Evolutionary conservation across 1,140 invertebrate genomes (phyloP).

Genomic region (Macrocentrus cingulum): DNA sequence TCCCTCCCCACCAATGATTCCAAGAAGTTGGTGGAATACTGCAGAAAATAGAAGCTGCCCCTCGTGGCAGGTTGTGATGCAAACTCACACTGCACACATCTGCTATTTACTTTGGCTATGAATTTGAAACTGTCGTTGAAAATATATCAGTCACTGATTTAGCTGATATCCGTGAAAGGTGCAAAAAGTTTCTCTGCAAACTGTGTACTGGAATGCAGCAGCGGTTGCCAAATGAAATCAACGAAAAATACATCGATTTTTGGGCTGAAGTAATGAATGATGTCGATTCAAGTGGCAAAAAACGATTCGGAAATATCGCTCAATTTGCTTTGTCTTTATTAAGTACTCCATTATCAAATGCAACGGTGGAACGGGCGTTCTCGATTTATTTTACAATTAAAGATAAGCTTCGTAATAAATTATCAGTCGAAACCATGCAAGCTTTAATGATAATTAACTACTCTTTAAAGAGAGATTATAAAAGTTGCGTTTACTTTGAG

Average conservation of each 20-base stretch:
- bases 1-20: no score
- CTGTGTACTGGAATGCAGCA: constrained; percentile 37
- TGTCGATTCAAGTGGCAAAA: constrained; percentile 28
- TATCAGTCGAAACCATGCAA: constrained; percentile 25
- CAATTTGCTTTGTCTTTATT: constrained; percentile 28
- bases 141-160: constrained; percentile 25
- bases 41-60: no score
- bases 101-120: constrained; percentile 33
- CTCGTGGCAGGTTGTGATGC: no score
- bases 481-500: constrained; percentile 1
- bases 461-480: constrained; percentile 3
- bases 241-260: constrained; percentile 18
- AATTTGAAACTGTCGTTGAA: constrained; percentile 19
- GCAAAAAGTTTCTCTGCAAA: constrained; percentile 37
- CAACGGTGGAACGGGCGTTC: constrained; percentile 33
- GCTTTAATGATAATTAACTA: constrained; percentile 15
- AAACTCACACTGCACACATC: constrained; percentile 37
- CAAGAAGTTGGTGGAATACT: no score
- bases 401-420: constrained; percentile 34
- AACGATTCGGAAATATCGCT: constrained; percentile 27
- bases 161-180: constrained; percentile 30
- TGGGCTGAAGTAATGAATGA: constrained; percentile 28
- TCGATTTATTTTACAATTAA: constrained; percentile 33
- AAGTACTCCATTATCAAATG: constrained; percentile 28
- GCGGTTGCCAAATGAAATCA: constrained; percentile 39